These are phyloP conservation scores for Melanostoma mellinum DNA, from an alignment of 2,888 invertebrate genomes.

Conservation along the genomic window DNA sequence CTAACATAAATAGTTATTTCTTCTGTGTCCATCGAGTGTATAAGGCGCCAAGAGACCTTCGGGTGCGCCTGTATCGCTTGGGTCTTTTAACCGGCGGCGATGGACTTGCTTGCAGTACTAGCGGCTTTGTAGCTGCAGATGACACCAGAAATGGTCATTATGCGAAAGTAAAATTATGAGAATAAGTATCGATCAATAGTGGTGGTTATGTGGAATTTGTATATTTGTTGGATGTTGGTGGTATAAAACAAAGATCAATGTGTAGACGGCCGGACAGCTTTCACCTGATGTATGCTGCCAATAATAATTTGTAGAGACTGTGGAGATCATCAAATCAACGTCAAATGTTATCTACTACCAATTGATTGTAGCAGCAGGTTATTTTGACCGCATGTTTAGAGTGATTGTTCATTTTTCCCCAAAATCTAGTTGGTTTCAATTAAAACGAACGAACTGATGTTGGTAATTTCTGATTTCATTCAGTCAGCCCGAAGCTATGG, in stretches of 20 bases:
- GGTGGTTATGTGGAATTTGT: background rate
- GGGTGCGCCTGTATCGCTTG: background rate
- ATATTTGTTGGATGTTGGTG: background rate
- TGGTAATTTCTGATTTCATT: slow-evolving; percentile 9
- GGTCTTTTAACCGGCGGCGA: background rate
- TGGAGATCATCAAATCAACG: slow-evolving; percentile 19
- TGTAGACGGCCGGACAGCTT: slow-evolving; percentile 39
- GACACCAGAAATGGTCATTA: slow-evolving; percentile 70
- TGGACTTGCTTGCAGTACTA: background rate
- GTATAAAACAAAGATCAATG: slow-evolving; percentile 17
- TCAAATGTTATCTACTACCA: slow-evolving; percentile 28
- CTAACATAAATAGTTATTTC: no score
- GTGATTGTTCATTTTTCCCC: slow-evolving; percentile 5
- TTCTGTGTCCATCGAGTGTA: no score
- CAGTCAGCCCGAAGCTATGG: background rate
- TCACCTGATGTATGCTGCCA: slow-evolving; percentile 51
- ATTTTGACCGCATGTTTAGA: slow-evolving; percentile 17
- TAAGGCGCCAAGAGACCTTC: no score
- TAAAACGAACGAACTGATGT: slow-evolving; percentile 7
- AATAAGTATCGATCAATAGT: slow-evolving; percentile 51
- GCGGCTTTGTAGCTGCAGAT: slow-evolving; percentile 27
- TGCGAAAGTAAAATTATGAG: slow-evolving; percentile 65
- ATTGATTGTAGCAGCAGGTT: slow-evolving; percentile 4
- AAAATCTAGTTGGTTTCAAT: background rate
- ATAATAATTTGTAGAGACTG: slow-evolving; percentile 48